These are phyloP conservation scores for Papilio polytes DNA, from an alignment of 1,140 invertebrate species.

Conservation along the genomic window DNA sequence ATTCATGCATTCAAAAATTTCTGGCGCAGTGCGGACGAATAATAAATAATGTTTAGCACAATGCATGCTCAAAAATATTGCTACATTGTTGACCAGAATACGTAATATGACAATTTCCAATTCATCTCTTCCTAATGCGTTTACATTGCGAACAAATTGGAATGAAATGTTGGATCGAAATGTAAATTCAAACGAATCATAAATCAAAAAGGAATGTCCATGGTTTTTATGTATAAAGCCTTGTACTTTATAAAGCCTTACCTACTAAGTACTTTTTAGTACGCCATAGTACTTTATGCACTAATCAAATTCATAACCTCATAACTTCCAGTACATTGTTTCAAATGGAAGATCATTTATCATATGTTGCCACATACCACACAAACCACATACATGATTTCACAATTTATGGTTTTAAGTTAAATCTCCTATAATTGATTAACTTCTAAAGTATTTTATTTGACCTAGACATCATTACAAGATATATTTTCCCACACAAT, in stretches of 20 bases:
- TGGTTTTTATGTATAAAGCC: background rate
- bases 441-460: background rate
- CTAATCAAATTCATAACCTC: no score
- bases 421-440: background rate
- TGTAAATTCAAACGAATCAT: background rate
- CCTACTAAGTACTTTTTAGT: background rate
- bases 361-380: no score
- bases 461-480: slow-evolving; percentile 12
- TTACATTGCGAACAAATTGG: background rate
- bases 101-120: background rate
- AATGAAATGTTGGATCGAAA: background rate
- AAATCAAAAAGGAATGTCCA: background rate
- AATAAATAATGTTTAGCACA: slow-evolving; percentile 32
- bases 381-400: background rate
- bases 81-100: background rate
- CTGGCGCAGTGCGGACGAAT: slow-evolving; percentile 1
- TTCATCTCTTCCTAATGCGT: background rate
- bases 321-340: no score
- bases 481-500: background rate
- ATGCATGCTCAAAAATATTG: slow-evolving; percentile 18
- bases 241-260: background rate
- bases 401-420: background rate
- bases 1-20: background rate
- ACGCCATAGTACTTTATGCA: no score
- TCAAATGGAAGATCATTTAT: background rate